A percentile compares a stretch with the other conserved stretches of the same genome.
phyloP scores from a whole-genome alignment of 2,797 vertebrate species.

The Streptopelia turtur region DNA sequence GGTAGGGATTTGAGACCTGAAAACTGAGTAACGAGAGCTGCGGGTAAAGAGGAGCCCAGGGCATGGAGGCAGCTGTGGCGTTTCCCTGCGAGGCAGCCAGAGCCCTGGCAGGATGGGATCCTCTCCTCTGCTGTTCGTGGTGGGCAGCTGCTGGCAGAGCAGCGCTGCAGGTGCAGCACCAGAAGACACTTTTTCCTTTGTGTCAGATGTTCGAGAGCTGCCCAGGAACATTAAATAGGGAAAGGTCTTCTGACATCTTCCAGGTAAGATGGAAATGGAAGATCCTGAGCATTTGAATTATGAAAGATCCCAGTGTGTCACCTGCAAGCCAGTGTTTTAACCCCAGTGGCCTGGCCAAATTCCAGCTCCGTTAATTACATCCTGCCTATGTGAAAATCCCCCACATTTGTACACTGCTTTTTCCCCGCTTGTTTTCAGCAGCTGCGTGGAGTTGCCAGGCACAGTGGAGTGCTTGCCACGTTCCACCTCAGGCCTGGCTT shows the following conservation, averaged over 20 bases:
- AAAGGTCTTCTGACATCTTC: not conserved
- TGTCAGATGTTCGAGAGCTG: not conserved
- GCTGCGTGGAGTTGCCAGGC: conserved; percentile 46
- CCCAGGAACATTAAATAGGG: conserved; percentile 15
- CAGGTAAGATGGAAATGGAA: conserved; percentile 54
- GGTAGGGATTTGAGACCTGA: not conserved
- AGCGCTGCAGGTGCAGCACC: conserved; percentile 26
- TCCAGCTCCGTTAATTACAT: conserved; percentile 64
- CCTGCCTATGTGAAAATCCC: conserved; percentile 61
- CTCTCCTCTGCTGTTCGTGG: not conserved
- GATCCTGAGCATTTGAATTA: conserved; percentile 22
- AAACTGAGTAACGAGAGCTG: not conserved
- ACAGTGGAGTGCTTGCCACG: not conserved
- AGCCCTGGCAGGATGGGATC: not conserved
- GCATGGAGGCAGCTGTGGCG: not conserved
- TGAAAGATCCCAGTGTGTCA: conserved; percentile 58
- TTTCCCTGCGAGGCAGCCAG: fast-evolving
- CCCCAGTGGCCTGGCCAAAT: conserved; percentile 19
- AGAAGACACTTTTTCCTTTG: conserved; percentile 39
- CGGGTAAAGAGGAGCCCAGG: not conserved
- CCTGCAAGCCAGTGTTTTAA: conserved; percentile 52
- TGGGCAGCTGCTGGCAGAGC: conserved; percentile 4
- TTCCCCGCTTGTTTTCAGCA: conserved; percentile 20
- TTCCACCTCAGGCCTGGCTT: conserved; percentile 54
- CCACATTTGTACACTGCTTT: conserved; percentile 8